Conservation (phyloP, 2,888 invertebrate species). For the Julus scanicus region DNA sequence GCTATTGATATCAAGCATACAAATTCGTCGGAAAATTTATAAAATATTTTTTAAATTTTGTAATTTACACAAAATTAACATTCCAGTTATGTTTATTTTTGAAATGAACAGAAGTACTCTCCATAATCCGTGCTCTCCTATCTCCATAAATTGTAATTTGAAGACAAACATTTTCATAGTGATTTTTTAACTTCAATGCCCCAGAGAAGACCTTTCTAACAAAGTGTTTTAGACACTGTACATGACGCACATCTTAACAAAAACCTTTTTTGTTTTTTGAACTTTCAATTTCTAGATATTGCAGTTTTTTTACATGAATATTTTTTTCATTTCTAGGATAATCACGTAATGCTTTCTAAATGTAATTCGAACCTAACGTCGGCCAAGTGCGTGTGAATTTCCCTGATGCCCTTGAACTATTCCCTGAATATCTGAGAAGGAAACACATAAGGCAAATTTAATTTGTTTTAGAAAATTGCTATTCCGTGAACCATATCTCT, state of each 20-base stretch:
- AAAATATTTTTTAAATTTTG: too few relatives aligned
- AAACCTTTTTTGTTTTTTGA: neutral
- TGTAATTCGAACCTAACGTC: neutral
- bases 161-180: too few relatives aligned
- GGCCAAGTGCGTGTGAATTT: neutral
- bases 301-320: neutral
- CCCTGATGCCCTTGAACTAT: neutral
- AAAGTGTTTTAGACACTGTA: neutral
- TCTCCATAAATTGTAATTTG: too few relatives aligned
- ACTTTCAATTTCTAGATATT: neutral
- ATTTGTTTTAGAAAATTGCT: neutral
- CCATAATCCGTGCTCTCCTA: too few relatives aligned
- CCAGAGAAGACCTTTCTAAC: too few relatives aligned
- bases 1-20: too few relatives aligned
- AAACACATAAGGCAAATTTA: neutral
- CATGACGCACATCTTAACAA: neutral
- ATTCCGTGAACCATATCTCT: neutral
- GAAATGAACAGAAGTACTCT: too few relatives aligned
- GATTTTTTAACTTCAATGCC: too few relatives aligned
- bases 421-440: neutral
- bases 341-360: slow-evolving; percentile 25
- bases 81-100: too few relatives aligned
- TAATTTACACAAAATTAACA: too few relatives aligned
- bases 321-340: neutral
- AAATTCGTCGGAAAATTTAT: too few relatives aligned